These are phyloP conservation scores for Mus spretus DNA, from an alignment of 2,797 vertebrate genomes.

Conservation along the genomic window DNA sequence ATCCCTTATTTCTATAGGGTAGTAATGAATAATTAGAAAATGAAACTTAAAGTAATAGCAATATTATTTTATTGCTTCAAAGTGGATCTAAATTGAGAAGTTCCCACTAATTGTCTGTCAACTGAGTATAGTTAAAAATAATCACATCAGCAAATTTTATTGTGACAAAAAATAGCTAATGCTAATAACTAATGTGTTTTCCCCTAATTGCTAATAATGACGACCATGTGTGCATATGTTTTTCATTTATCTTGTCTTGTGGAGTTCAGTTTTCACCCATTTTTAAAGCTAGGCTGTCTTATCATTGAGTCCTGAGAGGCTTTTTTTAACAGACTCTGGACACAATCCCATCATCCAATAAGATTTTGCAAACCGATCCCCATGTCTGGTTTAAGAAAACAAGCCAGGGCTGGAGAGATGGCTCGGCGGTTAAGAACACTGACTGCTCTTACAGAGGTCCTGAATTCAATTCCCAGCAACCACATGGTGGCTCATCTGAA, in stretches of 20 bases:
- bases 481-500: no score
- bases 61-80: neutral
- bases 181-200: neutral
- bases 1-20: neutral
- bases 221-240: neutral
- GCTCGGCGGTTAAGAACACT: no score
- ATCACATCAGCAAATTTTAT: neutral
- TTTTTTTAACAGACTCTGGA: neutral
- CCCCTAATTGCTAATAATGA: neutral
- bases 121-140: neutral
- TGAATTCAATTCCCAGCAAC: no score
- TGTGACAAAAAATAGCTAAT: neutral
- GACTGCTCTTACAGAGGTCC: no score
- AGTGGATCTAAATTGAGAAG: neutral
- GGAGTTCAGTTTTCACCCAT: neutral
- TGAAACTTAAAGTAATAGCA: neutral
- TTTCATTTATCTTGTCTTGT: neutral
- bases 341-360: slow-evolving; percentile 9
- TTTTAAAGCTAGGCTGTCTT: neutral
- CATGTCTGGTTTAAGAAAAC: neutral
- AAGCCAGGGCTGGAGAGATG: no score
- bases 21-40: neutral
- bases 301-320: neutral
- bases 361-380: neutral
- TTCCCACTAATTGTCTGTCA: neutral